phyloP scores from a whole-genome alignment of 2,888 invertebrate species.

The Nephrocerus scutellatus region DNA sequence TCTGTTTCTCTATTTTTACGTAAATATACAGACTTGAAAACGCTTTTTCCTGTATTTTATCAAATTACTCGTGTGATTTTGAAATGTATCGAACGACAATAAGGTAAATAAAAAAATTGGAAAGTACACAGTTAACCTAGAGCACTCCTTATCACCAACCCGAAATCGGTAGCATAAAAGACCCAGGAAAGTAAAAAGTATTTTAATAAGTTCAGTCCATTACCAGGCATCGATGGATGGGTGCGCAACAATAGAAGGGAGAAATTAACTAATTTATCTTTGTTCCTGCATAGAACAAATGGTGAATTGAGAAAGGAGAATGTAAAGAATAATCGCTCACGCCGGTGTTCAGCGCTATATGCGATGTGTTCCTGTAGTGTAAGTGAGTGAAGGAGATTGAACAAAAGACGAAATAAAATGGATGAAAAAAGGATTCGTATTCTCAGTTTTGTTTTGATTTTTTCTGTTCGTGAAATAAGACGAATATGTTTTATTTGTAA shows the following conservation, averaged over 20 bases:
- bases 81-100: slow-evolving; percentile 1
- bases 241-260: slow-evolving; percentile 42
- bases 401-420: slow-evolving; percentile 14
- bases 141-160: slow-evolving; percentile 8
- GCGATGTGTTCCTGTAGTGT: too few species aligned
- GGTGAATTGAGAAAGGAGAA: too few species aligned
- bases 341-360: too few species aligned
- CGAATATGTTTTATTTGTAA: slow-evolving; percentile 25
- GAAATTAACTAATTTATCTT: slow-evolving; percentile 48
- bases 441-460: too few species aligned
- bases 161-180: too few species aligned
- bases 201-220: slow-evolving; percentile 45
- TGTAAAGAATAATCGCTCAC: too few species aligned
- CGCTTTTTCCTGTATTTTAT: too few species aligned
- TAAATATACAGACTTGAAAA: too few species aligned
- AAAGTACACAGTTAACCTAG: slow-evolving; percentile 13
- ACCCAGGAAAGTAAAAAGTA: slow-evolving; percentile 23
- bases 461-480: slow-evolving; percentile 16
- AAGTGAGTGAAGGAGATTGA: slow-evolving; percentile 19
- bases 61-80: background rate
- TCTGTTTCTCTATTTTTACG: too few species aligned
- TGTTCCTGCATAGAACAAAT: slow-evolving; percentile 38
- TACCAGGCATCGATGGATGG: slow-evolving; percentile 47
- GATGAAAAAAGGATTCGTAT: slow-evolving; percentile 14
- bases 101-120: background rate